Conservation (phyloP, 2,888 invertebrate species). For the Hirudinaria manillensis region DNA sequence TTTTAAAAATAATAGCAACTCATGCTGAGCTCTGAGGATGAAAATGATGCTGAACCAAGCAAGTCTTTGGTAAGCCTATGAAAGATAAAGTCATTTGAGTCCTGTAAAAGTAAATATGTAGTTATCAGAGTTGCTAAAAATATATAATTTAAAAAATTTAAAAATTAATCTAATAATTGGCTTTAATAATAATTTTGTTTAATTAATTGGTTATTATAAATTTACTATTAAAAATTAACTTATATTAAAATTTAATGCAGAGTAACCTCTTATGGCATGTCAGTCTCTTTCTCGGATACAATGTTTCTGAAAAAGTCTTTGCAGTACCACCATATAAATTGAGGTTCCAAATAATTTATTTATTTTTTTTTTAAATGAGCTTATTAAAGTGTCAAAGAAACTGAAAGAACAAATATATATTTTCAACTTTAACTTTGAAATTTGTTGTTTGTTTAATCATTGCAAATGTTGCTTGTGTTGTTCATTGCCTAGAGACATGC, state of each 20-base stretch:
- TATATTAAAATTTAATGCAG: conserved; percentile 56
- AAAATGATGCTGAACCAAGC: conserved; percentile 4
- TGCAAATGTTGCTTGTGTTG: too few relatives aligned
- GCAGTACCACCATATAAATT: conserved; percentile 80
- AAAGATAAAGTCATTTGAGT: neutral
- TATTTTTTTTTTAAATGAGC: neutral
- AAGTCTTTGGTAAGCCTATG: neutral
- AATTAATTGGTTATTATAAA: neutral
- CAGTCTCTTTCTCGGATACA: conserved; percentile 85
- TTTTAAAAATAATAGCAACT: neutral
- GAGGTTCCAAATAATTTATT: conserved; percentile 59
- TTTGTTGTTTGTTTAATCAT: neutral
- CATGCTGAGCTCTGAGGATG: neutral
- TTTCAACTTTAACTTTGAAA: neutral
- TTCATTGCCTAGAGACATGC: too few relatives aligned
- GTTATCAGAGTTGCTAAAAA: too few relatives aligned
- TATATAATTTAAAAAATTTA: too few relatives aligned
- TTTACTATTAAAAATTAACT: neutral
- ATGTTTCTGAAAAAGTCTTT: conserved; percentile 80
- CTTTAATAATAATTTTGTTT: too few relatives aligned
- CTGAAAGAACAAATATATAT: neutral
- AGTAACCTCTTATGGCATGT: conserved; percentile 83
- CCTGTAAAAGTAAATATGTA: too few relatives aligned
- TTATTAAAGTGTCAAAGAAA: neutral
- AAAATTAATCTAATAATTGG: too few relatives aligned